Evolutionary conservation across 2,888 invertebrate genomes (phyloP).

Genomic region (Lathronympha strigana): DNA sequence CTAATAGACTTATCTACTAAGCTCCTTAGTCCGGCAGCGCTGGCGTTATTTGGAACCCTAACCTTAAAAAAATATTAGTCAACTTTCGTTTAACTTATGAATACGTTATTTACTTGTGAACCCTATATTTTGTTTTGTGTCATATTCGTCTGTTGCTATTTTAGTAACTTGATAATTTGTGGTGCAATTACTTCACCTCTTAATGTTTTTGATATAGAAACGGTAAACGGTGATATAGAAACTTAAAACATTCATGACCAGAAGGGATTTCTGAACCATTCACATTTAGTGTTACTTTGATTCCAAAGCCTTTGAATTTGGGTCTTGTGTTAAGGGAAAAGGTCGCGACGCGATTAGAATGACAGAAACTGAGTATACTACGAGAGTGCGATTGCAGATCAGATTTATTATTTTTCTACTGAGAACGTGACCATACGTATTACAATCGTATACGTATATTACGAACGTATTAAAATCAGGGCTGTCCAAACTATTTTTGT

Average conservation of each 20-base stretch:
- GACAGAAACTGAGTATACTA: not conserved
- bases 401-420: conserved; percentile 24
- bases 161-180: too few relatives aligned
- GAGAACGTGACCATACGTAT: conserved; percentile 10
- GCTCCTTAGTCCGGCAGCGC: too few relatives aligned
- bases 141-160: too few relatives aligned
- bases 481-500: not conserved
- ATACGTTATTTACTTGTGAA: too few relatives aligned
- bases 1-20: too few relatives aligned
- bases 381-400: not conserved
- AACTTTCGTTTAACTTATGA: too few relatives aligned
- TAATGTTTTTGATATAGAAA: conserved; percentile 24
- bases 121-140: too few relatives aligned
- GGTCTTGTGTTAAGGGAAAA: not conserved
- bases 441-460: too few relatives aligned
- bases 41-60: too few relatives aligned
- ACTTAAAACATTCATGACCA: conserved; percentile 27
- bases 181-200: not conserved
- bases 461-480: conserved; percentile 27
- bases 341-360: not conserved
- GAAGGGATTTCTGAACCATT: not conserved
- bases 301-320: not conserved
- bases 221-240: too few relatives aligned
- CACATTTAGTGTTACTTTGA: not conserved
- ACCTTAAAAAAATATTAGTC: too few relatives aligned